Conservation (phyloP, 2,113 vertebrate genomes). For the Carassius carassius region DNA sequence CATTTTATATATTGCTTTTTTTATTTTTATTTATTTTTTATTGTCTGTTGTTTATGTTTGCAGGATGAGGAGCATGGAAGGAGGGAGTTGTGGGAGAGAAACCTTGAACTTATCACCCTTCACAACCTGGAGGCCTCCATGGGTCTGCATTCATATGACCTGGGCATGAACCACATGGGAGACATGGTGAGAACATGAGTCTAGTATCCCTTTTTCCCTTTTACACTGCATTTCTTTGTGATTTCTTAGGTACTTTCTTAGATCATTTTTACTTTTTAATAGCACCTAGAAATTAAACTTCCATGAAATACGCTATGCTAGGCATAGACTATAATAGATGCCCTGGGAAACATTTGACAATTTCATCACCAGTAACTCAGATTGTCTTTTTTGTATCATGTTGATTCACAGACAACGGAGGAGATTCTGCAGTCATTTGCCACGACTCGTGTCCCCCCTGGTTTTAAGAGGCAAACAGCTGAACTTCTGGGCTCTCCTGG, state of each 20-base stretch:
- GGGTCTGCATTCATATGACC: slow-evolving; percentile 81
- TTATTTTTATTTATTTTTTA: too few species aligned
- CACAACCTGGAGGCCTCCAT: slow-evolving; percentile 90
- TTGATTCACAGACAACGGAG: slow-evolving; percentile 69
- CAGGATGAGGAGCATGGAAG: slow-evolving; percentile 78
- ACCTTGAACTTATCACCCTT: slow-evolving; percentile 77
- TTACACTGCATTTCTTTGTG: too few species aligned
- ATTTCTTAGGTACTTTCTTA: too few species aligned
- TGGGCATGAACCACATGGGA: slow-evolving; percentile 87
- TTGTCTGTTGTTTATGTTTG: not conserved
- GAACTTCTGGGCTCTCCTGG: not conserved
- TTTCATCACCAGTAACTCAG: not conserved
- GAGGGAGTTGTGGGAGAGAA: slow-evolving; percentile 84
- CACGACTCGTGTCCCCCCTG: slow-evolving; percentile 66
- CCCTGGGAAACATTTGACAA: fast-evolving
- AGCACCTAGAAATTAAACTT: too few species aligned
- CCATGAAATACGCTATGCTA: too few species aligned
- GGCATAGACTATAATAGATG: not conserved
- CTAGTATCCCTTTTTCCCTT: too few species aligned
- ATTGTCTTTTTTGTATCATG: slow-evolving; percentile 16
- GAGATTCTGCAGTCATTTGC: slow-evolving; percentile 75
- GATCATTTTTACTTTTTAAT: too few species aligned
- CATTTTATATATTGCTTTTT: too few species aligned
- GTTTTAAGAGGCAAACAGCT: slow-evolving; percentile 45
- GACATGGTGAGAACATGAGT: slow-evolving; percentile 76